Conservation (phyloP, 2,113 vertebrate species). For the Pluvialis apricaria region DNA sequence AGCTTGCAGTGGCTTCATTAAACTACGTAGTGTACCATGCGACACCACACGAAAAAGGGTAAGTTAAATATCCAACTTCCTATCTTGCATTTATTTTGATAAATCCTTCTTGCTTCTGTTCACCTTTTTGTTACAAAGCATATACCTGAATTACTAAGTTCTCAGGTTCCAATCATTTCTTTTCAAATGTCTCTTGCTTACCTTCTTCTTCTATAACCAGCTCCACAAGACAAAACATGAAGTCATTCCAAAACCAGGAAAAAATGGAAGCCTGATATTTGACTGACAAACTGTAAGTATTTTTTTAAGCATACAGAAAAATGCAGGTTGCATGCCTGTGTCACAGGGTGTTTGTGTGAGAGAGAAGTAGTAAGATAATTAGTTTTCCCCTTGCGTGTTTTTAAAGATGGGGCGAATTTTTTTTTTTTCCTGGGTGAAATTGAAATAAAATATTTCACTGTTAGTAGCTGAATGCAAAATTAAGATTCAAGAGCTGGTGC, state of each 20-base stretch:
- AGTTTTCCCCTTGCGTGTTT: not conserved
- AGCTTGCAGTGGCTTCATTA: not conserved
- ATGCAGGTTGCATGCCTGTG: not conserved
- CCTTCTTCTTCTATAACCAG: not conserved
- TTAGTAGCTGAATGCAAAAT: not conserved
- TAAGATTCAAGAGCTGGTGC: not conserved
- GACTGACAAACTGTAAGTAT: not conserved
- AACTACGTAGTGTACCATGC: not conserved
- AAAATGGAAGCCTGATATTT: not conserved
- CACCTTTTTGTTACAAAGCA: not conserved
- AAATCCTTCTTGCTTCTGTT: not conserved
- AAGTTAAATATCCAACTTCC: not conserved
- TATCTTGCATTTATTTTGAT: not conserved
- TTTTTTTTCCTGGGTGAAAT: not conserved
- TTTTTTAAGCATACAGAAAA: not conserved
- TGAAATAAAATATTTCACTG: not conserved
- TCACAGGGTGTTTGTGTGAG: not conserved
- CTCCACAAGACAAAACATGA: not conserved
- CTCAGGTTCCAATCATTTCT: not conserved
- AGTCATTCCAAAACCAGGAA: not conserved
- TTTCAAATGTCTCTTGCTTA: not conserved
- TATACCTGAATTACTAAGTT: not conserved
- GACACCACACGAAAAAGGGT: fast-evolving
- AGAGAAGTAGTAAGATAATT: not conserved
- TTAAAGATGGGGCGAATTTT: not conserved